Conservation (phyloP, 2,797 vertebrate species). For the Pampus argenteus region DNA sequence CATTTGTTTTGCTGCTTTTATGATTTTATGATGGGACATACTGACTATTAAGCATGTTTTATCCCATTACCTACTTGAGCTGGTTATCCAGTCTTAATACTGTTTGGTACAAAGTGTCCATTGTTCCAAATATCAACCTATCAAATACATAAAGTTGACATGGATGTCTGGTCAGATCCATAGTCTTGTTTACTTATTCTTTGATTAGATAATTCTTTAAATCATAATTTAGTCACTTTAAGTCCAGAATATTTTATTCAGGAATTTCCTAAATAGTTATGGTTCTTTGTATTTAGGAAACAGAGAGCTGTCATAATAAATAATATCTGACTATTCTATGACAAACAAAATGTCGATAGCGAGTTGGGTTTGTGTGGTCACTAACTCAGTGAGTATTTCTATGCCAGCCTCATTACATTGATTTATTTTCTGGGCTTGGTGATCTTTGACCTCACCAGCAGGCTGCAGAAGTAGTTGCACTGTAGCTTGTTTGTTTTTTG, state of each 20-base stretch:
- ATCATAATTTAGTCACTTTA: background rate
- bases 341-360: too few relatives aligned
- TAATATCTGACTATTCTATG: background rate
- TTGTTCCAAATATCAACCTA: background rate
- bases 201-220: background rate
- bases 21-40: too few relatives aligned
- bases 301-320: background rate
- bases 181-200: background rate
- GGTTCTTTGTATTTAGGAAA: background rate
- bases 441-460: background rate
- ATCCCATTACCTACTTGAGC: background rate
- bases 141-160: too few relatives aligned
- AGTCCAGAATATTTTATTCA: too few relatives aligned
- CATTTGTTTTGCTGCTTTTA: slow-evolving; percentile 8
- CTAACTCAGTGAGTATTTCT: background rate
- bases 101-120: background rate
- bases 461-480: background rate
- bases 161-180: too few relatives aligned
- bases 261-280: background rate
- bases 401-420: background rate
- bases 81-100: background rate
- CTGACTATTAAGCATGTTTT: background rate
- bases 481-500: slow-evolving; percentile 1
- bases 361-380: background rate
- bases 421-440: background rate